Evolutionary conservation across 2,113 vertebrate species (phyloP).

Genomic region (Myocastor coypus): DNA sequence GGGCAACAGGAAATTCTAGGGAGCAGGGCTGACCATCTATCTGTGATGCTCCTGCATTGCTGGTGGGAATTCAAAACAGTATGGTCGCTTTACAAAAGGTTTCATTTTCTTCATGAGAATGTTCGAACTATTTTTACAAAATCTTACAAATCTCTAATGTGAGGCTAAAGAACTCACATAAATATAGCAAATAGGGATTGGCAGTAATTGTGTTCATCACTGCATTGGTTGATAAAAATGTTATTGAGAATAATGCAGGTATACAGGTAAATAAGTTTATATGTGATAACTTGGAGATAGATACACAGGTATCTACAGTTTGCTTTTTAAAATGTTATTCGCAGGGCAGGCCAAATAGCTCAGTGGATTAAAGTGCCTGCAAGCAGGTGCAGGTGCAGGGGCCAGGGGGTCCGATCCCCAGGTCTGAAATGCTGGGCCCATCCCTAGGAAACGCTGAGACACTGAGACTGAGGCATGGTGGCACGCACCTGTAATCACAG

Average conservation of each 20-base stretch:
- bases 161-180: background rate
- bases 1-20: background rate
- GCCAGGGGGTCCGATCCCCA: too few relatives aligned
- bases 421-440: too few relatives aligned
- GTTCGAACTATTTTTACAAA: background rate
- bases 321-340: background rate
- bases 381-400: too few relatives aligned
- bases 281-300: background rate
- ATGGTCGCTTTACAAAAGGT: background rate
- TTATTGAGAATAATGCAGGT: background rate
- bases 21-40: accelerated
- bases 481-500: too few relatives aligned
- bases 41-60: background rate
- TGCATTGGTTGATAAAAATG: background rate
- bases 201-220: background rate
- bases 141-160: background rate
- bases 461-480: too few relatives aligned
- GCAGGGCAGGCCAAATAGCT: background rate
- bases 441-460: too few relatives aligned
- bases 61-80: background rate
- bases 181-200: background rate
- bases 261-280: background rate
- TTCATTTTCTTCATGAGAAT: background rate
- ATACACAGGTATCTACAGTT: background rate
- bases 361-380: background rate